Base-by-base conservation (phyloP, 2,797 vertebrate species). In the Macrochelys suwanniensis region DNA sequence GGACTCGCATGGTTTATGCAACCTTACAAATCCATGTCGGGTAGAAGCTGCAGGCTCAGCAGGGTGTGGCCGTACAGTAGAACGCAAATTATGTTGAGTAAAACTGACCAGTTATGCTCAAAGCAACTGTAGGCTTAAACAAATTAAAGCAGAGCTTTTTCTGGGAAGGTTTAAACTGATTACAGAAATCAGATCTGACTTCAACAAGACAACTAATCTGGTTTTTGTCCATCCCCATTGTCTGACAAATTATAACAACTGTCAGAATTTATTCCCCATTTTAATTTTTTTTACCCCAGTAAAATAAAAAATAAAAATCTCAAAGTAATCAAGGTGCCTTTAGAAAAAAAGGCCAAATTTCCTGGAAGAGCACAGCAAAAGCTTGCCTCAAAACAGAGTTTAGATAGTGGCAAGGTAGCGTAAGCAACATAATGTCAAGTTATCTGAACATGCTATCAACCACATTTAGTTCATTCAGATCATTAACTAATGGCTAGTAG, bases 1-100 rank as follows among this genome's bases (percentile, higher is more conserved):
- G 80, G 77, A 53, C 2, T 3, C 6, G 0, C 17, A 4, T 0
- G 11, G 49, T 11, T 15, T 25, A 9, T 1, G 7, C 2, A 11
- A 31, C 51, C 65, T 56, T 56, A 0, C 12, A 6, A 59, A 25
- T 37, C 68, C 1, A 0, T 0, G 59, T 56, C 2, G 33, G 82
- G 17, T 0, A 28, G 2, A n/a, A 9, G 57, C 81, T 45, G 59
- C 0, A 77, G 4, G 51, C 74, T 89, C 42, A 0, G 57, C 50
- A 25, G 71, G n/a, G 57, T 61, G 11, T 28, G 79, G 78, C 77
- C 45, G 56, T 23, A 2, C 53, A 83, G 79, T 45, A 17, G 57
- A 16, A 85, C 45, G 50, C 56, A 56, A 21, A 74, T 61, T 76
- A 79, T 71, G 33, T 68, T 2, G 54, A 37, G 86, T 50, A 45